These are phyloP conservation scores for Acipenser ruthenus DNA, from an alignment of 2,797 vertebrate species.

Conservation along the genomic window DNA sequence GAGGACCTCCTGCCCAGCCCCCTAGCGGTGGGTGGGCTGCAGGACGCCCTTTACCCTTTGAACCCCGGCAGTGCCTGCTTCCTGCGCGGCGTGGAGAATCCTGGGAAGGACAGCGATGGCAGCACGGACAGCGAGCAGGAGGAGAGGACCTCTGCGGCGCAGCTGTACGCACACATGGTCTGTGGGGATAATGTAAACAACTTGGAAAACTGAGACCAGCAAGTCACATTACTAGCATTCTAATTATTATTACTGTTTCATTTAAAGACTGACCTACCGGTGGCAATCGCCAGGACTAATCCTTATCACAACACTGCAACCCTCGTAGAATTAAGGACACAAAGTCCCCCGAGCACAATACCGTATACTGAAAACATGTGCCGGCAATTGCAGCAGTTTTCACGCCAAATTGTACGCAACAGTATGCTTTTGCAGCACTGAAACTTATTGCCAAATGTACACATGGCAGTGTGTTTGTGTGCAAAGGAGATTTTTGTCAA, in stretches of 20 bases:
- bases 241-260: background rate
- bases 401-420: too few relatives aligned
- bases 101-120: conserved; percentile 72
- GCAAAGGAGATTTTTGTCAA: too few relatives aligned
- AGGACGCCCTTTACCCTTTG: conserved; percentile 65
- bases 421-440: too few relatives aligned
- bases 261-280: too few relatives aligned
- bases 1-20: conserved; percentile 80
- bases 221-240: background rate
- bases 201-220: conserved; percentile 57
- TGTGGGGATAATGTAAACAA: conserved; percentile 52
- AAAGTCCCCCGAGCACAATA: conserved; percentile 5
- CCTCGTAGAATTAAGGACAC: conserved; percentile 16
- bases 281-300: background rate
- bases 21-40: conserved; percentile 54
- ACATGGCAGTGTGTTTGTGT: too few relatives aligned
- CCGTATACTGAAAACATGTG: background rate
- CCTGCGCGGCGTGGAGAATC: conserved; percentile 52
- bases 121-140: conserved; percentile 82
- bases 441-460: too few relatives aligned
- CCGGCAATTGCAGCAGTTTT: too few relatives aligned
- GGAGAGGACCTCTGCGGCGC: conserved; percentile 45
- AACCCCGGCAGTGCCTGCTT: conserved; percentile 59
- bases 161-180: conserved; percentile 59
- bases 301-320: background rate